Base-by-base conservation (phyloP, 2,888 invertebrate species). In the Cerceris ruficornis region DNA sequence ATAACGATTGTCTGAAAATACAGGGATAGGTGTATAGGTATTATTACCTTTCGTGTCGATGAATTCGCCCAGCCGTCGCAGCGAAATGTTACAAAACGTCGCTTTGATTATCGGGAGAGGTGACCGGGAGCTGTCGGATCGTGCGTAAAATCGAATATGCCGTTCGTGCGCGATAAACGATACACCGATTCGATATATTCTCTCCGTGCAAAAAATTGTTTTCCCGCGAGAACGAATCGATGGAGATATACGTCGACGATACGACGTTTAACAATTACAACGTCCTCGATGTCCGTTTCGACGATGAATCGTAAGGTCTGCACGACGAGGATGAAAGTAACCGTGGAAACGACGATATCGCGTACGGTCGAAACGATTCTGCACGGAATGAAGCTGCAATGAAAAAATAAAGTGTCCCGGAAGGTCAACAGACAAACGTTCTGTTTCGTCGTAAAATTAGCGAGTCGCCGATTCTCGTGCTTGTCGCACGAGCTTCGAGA, bases 81-180 rank as follows among this genome's bases (percentile, higher is more conserved):
- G 13, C 62, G 70, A 69, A 70, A 66, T 70, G 75, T 70, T 75
- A 60, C 73, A 65, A 76, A 73, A 76, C 62, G 61, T 62, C 49
- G 60, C 59, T 28, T 55, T 54, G 68, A 80, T 76, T 64, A 69
- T 58, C 28, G 28, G 69, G 68, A 80, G 66, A 62, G 49, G 67
- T 0, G 46, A 43, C 55, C 42, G 41, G 52, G 50, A 74, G 58
- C 50, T 6, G 41, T 54, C 69, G 50, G 60, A 58, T 49, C 72
- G 65, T 61, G 70, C 39, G 52, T 13, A 50, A 71, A 68, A 75
- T 68, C 50, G 64, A 28, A 14, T 52, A 42, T 14, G 28, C 42
- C 42, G 50, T 75, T 76, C 70, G 61, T 62, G 62, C 60, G 65
- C 68, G 42, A 77, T 52, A 49, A 77, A 59, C 49, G 59, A 49